Evolutionary conservation across 2,113 vertebrate species (phyloP), one percentile per base, ranked within the genome.

Genomic region (Gambusia holbrooki): DNA sequence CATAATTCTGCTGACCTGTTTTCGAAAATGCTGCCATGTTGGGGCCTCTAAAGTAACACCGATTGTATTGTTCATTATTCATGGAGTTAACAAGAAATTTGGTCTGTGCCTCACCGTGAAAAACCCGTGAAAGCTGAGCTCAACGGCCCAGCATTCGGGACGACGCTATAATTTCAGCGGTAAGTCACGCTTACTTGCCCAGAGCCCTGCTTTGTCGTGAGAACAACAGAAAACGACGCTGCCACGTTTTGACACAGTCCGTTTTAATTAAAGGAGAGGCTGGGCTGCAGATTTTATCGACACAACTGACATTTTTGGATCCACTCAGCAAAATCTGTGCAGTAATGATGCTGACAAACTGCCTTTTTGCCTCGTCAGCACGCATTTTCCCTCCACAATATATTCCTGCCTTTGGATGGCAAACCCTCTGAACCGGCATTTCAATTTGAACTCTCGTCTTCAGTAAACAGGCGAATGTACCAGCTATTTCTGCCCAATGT

Each of bases 301-400:
- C 64, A 71, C 69, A 3, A 65, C 69, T 66, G 65, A 83, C 63
- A 29, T 32, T 42, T 65, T 62, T 8, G 0, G 28, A 45, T 63
- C 42, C 19, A 29, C 74, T 81, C 78, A 83, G 73, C 76, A 73
- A 79, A 81, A 54, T 51, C 17, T 10, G 3, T 12, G 3, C 13
- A 62, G 15, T 33, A 40, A 77, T 75, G 62, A 82, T 68, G 75
- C 75, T 69, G 73, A 81, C 74, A 51, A 67, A 77, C 37, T 37
- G 10, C 1, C 25, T 66, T 65, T 77, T 62, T 51, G 65, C 48
- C 1, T 29, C 28, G 69, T 79, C 61, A 83, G 73, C 67, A 72
- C 25, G 1, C 27, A 64, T 81, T 69, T 80, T 72, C 71, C 33
- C 11, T 2, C 15, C 64, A 60, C 75, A 84, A 77, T 54, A 79